phyloP scores from a whole-genome alignment of 2,113 vertebrate genomes.

The Plectropomus leopardus region DNA sequence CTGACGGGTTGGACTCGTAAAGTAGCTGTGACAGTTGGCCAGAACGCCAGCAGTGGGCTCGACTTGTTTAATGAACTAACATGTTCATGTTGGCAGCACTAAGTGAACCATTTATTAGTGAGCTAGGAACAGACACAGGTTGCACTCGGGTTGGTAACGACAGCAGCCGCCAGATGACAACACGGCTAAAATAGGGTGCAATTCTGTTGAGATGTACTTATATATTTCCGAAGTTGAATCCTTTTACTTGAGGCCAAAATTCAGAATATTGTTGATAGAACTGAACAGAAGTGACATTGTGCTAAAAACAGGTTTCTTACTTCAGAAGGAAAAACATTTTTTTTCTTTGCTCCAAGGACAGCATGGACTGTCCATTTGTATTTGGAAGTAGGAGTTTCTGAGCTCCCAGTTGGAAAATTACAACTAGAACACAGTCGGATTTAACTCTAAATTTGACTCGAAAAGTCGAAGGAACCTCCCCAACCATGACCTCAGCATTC shows the following conservation, averaged over 20 bases:
- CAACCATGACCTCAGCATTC: too few relatives aligned
- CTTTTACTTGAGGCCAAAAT: not conserved
- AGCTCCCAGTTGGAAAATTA: too few relatives aligned
- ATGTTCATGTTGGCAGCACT: slow-evolving; percentile 77
- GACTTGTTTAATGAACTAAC: slow-evolving; percentile 80
- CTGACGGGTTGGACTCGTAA: slow-evolving; percentile 54
- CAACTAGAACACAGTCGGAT: too few relatives aligned
- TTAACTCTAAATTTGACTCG: too few relatives aligned
- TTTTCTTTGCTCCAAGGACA: not conserved
- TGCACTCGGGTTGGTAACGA: slow-evolving; percentile 62
- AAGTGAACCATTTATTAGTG: slow-evolving; percentile 79
- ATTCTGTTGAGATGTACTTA: slow-evolving; percentile 1
- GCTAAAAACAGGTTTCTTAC: not conserved
- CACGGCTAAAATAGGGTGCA: slow-evolving; percentile 22
- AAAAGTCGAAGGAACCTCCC: too few relatives aligned
- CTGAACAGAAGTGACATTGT: not conserved
- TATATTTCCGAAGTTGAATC: not conserved
- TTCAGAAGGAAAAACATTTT: not conserved
- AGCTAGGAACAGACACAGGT: slow-evolving; percentile 61
- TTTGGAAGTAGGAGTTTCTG: too few relatives aligned
- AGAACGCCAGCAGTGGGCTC: slow-evolving; percentile 59
- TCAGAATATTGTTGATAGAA: not conserved
- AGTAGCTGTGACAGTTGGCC: slow-evolving; percentile 80
- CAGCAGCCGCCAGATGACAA: slow-evolving; percentile 64
- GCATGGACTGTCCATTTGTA: too few relatives aligned